Evolutionary conservation across 1,140 invertebrate genomes (phyloP), one percentile per base, ranked within the genome.

Genomic region (Dendrolimus kikuchii): DNA sequence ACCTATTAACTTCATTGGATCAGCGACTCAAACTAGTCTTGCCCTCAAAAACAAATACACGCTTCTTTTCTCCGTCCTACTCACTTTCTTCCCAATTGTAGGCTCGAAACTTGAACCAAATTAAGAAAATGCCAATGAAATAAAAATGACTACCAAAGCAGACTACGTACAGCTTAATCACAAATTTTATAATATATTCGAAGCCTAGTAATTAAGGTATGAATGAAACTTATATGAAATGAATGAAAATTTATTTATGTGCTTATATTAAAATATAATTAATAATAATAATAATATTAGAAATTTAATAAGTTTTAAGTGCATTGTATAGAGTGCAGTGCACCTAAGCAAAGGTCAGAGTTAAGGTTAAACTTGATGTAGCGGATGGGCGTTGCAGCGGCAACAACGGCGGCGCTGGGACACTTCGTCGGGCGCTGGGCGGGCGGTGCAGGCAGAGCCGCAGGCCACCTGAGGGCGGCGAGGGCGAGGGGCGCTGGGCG

Each of bases 341-440:
- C 74, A 81, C 82, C 71, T 68, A 57, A 65, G 71, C 50, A 74
- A 74, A 83, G 83, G 83, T 84, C 81, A 81, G 56, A 81, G 72
- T 73, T 81, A 84, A 86, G 82, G 81, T 86, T 83, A 86, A 81
- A 84, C 73, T 78, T 74, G 74, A 77, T 74, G 74, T 74, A 23
- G 23, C 64, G 68, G 67, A 64, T 66, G 66, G 74, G 70, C 64
- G 71, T 70, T 74, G 81, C 74, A 75, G 56, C 62, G 57, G 57
- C 59, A 55, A 39, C 57, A 57, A 40, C 53, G 59, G 64, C 57
- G 64, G 68, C 53, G 62, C 68, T 23, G 23, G 23, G 23, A 23
- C 23, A 23, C 23, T 23, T n/a, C n/a, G 23, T 23, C 23, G 23
- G 1, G 23, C 23, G 23, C 23, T 65, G 75, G 77, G 79, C 79